Evolutionary conservation across 2,797 vertebrate species (phyloP).

Genomic region (Melanogrammus aeglefinus): DNA sequence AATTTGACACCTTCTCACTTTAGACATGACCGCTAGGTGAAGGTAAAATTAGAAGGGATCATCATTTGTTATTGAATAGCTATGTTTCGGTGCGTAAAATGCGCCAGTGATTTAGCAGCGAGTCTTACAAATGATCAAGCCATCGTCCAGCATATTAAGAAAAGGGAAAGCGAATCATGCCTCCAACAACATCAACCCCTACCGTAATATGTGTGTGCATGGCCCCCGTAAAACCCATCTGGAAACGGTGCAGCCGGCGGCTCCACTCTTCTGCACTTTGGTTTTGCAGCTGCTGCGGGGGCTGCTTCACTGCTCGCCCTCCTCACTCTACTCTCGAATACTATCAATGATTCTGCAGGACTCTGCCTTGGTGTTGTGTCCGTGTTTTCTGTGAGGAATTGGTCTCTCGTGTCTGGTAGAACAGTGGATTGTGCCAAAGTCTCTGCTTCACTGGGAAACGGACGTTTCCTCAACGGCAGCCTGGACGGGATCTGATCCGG

Average conservation of each 20-base stretch:
- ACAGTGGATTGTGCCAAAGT: conserved; percentile 6
- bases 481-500: conserved; percentile 39
- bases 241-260: background rate
- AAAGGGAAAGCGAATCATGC: background rate
- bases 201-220: background rate
- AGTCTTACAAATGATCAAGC: background rate
- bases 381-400: background rate
- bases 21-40: too few relatives aligned
- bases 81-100: too few relatives aligned
- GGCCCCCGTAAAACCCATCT: background rate
- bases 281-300: background rate
- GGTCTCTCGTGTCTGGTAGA: background rate
- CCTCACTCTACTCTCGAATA: background rate
- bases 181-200: background rate
- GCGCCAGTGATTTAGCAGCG: background rate
- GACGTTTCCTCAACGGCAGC: conserved; percentile 77
- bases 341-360: background rate
- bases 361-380: background rate
- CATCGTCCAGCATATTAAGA: too few relatives aligned
- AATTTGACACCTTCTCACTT: too few relatives aligned
- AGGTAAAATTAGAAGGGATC: conserved; percentile 5
- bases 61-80: too few relatives aligned
- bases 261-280: background rate
- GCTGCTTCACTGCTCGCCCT: background rate
- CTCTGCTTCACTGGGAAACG: conserved; percentile 45